These are phyloP conservation scores for Tricholauxania praeusta DNA, from an alignment of 2,888 invertebrate genomes.

Conservation along the genomic window DNA sequence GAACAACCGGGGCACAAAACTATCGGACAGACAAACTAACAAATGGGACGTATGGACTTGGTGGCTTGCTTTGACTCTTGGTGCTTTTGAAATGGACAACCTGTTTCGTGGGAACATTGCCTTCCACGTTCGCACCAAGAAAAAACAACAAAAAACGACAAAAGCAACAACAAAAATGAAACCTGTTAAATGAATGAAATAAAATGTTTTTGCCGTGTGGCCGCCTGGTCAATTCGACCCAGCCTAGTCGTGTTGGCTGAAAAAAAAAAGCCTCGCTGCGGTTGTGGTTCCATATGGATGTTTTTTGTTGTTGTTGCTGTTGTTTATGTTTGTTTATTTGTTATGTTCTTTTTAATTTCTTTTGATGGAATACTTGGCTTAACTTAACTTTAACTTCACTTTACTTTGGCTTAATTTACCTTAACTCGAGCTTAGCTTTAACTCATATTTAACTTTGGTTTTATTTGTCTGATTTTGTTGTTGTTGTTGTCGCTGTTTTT, in stretches of 20 bases:
- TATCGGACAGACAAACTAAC: slow-evolving; percentile 3
- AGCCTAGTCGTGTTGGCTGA: slow-evolving; percentile 22
- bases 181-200: slow-evolving; percentile 69
- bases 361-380: slow-evolving; percentile 19
- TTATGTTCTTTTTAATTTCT: slow-evolving; percentile 28
- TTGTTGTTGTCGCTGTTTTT: slow-evolving; percentile 1
- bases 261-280: slow-evolving; percentile 37
- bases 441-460: slow-evolving; percentile 17
- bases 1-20: too few relatives aligned
- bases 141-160: slow-evolving; percentile 26
- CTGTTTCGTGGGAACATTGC: slow-evolving; percentile 68
- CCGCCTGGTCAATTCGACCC: slow-evolving; percentile 11
- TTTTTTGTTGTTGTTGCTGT: slow-evolving; percentile 18
- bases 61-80: neutral
- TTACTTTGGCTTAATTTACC: slow-evolving; percentile 19
- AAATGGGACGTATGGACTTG: slow-evolving; percentile 11
- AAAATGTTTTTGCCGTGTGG: slow-evolving; percentile 62
- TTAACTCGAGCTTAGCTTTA: slow-evolving; percentile 18
- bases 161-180: slow-evolving; percentile 58
- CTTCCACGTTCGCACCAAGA: slow-evolving; percentile 58
- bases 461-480: slow-evolving; percentile 8
- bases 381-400: neutral
- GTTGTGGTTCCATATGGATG: slow-evolving; percentile 40
- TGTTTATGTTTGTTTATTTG: slow-evolving; percentile 29
- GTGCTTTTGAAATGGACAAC: slow-evolving; percentile 53